Base-by-base conservation (phyloP, 2,888 invertebrate species). In the Alitta virens region DNA sequence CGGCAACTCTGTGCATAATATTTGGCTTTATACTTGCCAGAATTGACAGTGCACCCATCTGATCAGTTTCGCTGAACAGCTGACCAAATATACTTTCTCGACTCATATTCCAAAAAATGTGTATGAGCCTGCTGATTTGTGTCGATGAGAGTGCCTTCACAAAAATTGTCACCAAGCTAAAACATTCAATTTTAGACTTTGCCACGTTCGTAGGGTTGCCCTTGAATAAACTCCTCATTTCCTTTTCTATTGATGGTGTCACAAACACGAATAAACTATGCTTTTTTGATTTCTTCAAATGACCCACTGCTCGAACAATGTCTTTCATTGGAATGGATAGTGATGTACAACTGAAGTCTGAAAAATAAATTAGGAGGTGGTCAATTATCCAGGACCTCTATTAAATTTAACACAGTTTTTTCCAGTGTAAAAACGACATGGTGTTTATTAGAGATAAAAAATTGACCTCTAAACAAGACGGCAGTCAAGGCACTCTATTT, bases 21-120 rank as follows among this genome's bases (percentile, higher is more conserved):
- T 38, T 56, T 1, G 68, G 68, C 46, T 62, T 67, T 23, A 68
- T 63, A 46, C 67, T 65, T 33, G 62, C 58, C n/a, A 68, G 51
- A 33, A 68, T 46, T 14, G 42, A 21, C 33, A 68, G 62, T 3
- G 65, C 67, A 12, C 55, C 65, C 49, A 62, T 56, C 23, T 68
- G 64, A 49, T 64, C 63, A 21, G 67, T 55, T 56, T 70, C 67
- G 3, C 58, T 46, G 62, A 66, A 66, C 1, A 65, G 33, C 33
- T 25, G 64, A 1, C 64, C 65, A 46, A 68, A 68, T 33, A 67
- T 52, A 54, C 67, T 69, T n/a, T 27, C 14, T 12, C 63, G 51
- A 24, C 63, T 52, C 46, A 70, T 63, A 18, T 25, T 46, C 56
- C 62, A 65, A 33, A 70, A 64, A n/a, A 67, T 59, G 50, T 69